Evolutionary conservation across 2,797 vertebrate genomes (phyloP).

Genomic region (Hoplostethus mediterraneus): DNA sequence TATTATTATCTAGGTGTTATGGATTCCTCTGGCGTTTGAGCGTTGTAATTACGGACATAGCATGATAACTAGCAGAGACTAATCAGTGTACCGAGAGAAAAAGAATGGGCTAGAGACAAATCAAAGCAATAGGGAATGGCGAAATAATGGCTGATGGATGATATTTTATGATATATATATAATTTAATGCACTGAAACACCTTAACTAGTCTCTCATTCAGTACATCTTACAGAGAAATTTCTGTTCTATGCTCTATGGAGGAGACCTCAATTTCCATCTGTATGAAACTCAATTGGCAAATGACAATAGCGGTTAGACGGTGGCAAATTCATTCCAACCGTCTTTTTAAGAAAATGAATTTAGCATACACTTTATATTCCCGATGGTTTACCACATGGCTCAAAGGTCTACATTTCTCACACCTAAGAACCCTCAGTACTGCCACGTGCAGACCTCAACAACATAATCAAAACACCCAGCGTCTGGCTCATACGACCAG

Average conservation of each 20-base stretch:
- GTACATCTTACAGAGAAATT: neutral
- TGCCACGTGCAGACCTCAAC: neutral
- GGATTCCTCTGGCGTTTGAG: conserved; percentile 11
- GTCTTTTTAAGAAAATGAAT: neutral
- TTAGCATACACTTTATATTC: neutral
- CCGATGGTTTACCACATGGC: neutral
- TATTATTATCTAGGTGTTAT: conserved; percentile 13
- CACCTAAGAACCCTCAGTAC: neutral
- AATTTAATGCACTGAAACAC: neutral
- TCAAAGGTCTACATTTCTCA: neutral
- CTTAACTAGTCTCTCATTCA: neutral
- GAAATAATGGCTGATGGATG: neutral
- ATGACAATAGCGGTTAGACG: neutral
- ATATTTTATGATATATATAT: neutral
- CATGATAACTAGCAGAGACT: conserved; percentile 11
- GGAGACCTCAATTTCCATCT: neutral
- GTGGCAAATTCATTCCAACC: neutral
- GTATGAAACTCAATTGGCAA: neutral
- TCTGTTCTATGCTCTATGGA: neutral
- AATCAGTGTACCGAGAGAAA: neutral
- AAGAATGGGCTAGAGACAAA: conserved; percentile 1
- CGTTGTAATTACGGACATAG: conserved; percentile 1
- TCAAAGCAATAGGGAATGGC: neutral
- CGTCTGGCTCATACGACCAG: no score
- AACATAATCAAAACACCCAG: neutral